These are phyloP conservation scores for Alviniconcha marisindica DNA, from an alignment of 1,140 invertebrate species.

Conservation along the genomic window DNA sequence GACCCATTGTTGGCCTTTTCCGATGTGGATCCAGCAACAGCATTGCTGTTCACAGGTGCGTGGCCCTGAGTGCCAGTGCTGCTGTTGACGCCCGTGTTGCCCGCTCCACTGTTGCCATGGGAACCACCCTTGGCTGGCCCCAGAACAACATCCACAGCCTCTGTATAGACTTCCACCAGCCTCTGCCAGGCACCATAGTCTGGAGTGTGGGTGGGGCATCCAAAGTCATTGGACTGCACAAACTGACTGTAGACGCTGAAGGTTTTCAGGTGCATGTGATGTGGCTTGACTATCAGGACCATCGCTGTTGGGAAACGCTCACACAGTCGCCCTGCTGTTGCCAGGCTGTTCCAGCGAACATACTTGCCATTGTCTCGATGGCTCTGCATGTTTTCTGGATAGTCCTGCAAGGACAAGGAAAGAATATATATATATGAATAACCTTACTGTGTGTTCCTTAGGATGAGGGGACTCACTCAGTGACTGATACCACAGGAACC, in stretches of 20 bases:
- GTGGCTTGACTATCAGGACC: constrained; percentile 85
- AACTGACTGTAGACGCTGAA: constrained; percentile 94
- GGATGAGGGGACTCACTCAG: no score
- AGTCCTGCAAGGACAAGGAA: constrained; percentile 81
- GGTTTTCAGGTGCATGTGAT: constrained; percentile 86
- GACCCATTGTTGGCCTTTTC: neutral
- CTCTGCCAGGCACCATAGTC: constrained; percentile 75
- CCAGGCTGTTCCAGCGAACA: constrained; percentile 87
- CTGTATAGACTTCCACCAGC: constrained; percentile 77
- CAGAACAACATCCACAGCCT: constrained; percentile 37
- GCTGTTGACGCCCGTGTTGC: neutral
- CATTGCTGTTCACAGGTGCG: no score
- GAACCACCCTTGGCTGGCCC: neutral
- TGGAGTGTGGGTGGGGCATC: constrained; percentile 80
- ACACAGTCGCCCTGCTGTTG: constrained; percentile 82
- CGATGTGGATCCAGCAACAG: no score
- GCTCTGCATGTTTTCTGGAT: constrained; percentile 85
- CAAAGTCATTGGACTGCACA: constrained; percentile 83
- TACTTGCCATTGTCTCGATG: constrained; percentile 85
- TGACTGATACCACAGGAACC: no score
- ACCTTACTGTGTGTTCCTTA: no score
- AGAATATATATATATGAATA: constrained; percentile 16
- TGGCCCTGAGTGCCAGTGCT: neutral
- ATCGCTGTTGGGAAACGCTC: constrained; percentile 83
- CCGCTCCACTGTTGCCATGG: neutral